Conservation (phyloP, 2,797 vertebrate genomes). For the Hoplostethus mediterraneus region DNA sequence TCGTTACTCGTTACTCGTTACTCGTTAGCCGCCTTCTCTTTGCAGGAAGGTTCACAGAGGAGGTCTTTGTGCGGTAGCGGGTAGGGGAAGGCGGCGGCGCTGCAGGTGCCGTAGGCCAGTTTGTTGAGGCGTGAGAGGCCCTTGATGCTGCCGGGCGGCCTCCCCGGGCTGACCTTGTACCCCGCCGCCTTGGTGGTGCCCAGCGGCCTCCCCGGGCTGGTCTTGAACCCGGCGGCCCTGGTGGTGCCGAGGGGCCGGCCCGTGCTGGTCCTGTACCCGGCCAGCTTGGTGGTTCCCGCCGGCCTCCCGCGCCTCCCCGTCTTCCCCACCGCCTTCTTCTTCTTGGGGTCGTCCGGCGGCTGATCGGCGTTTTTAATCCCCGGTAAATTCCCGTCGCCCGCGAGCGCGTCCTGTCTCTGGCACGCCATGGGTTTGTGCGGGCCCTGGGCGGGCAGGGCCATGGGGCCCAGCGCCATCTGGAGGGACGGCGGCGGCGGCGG, state of each 20-base stretch:
- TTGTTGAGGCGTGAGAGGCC: slow-evolving; percentile 95
- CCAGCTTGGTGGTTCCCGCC: slow-evolving; percentile 96
- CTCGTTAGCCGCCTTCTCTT: slow-evolving; percentile 90
- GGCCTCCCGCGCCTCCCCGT: slow-evolving; percentile 94
- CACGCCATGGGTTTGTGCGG: slow-evolving; percentile 92
- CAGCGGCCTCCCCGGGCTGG: slow-evolving; percentile 96
- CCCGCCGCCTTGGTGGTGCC: slow-evolving; percentile 98
- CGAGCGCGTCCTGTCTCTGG: slow-evolving; percentile 90
- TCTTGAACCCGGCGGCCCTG: slow-evolving; percentile 98
- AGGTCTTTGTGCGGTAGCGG: slow-evolving; percentile 91
- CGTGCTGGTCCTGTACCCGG: slow-evolving; percentile 98
- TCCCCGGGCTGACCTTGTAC: slow-evolving; percentile 98
- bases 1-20: no score
- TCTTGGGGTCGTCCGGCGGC: slow-evolving; percentile 90
- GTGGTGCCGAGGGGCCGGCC: slow-evolving; percentile 97
- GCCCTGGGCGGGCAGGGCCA: slow-evolving; percentile 78
- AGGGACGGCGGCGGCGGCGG: slow-evolving; percentile 79
- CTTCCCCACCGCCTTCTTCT: slow-evolving; percentile 93
- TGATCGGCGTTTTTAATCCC: slow-evolving; percentile 86
- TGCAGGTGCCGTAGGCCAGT: slow-evolving; percentile 92
- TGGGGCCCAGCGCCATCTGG: slow-evolving; percentile 83
- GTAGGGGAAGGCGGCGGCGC: slow-evolving; percentile 93
- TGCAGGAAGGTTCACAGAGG: slow-evolving; percentile 89
- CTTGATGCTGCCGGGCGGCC: slow-evolving; percentile 98
- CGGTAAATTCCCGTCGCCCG: slow-evolving; percentile 79